Evolutionary conservation across 2,888 invertebrate genomes (phyloP), one percentile per base, ranked within the genome.

Genomic region (Timandra comae): DNA sequence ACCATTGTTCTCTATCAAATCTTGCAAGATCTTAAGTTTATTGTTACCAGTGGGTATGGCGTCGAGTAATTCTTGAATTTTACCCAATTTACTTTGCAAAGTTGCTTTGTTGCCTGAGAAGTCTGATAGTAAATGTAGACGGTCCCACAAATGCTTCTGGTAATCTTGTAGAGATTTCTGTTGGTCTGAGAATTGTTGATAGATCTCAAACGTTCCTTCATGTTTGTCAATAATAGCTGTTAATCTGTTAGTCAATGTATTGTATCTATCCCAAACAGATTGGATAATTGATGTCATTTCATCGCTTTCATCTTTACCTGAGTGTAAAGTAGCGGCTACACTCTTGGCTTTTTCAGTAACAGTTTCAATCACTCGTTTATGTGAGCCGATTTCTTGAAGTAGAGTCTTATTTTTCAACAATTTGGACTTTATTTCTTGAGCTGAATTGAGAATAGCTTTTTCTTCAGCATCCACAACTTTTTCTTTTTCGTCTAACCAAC

Each of bases 111-210:
- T 97, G 4, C 97, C 97, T 20, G 93, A 92, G 47, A 92, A 94
- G 71, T 97, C 97, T 3, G 93, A 93, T 49, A 93, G 90, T 36
- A 91, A 88, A 27, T 93, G 90, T 3, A 98, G 81, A 49, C 93
- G 92, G 63, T 97, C 97, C 93, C 96, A 95, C 21, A 96, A 88
- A 56, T 93, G 93, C 65, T 96, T 96, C 56, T 96, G 94, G 73
- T 95, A 94, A 56, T 96, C 96, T 76, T 95, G 94, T 46, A 95
- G 93, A 0, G 92, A 89, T 65, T 95, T 95, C 51, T 95, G 94
- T 34, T 94, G 87, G 53, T 95, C 95, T 47, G 92, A 91, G 63
- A 96, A 97, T 58, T 94, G 93, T 63, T 95, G 94, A 61, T 94
- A 93, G 4, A 93, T 89, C 36, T 96, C 95, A 30, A 93, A 87